phyloP scores from a whole-genome alignment of 2,113 vertebrate genomes.

The Pontoporia blainvillei region DNA sequence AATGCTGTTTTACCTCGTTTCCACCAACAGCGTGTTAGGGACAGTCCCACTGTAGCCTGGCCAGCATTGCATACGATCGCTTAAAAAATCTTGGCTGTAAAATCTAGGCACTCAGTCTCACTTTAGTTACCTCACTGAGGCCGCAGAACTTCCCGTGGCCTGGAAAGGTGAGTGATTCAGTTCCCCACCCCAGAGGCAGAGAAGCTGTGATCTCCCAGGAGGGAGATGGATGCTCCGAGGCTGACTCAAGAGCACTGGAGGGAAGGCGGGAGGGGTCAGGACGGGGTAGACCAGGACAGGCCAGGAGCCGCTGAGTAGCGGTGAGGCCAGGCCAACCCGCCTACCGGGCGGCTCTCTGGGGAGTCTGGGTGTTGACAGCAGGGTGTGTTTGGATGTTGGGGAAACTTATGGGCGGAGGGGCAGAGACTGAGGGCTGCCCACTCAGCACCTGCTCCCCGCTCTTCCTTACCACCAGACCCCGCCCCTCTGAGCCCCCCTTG shows the following conservation, averaged over 20 bases:
- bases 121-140: accelerated
- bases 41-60: accelerated
- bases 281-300: accelerated
- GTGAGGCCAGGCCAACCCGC: accelerated
- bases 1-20: too few relatives aligned
- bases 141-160: accelerated
- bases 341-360: not conserved
- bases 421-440: not conserved
- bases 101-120: not conserved
- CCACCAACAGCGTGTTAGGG: accelerated
- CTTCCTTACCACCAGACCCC: not conserved
- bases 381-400: accelerated
- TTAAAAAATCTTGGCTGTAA: not conserved
- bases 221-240: too few relatives aligned
- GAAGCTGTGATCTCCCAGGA: accelerated
- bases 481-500: accelerated
- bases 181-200: not conserved
- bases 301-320: accelerated
- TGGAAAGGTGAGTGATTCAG: too few relatives aligned
- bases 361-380: accelerated
- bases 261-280: accelerated
- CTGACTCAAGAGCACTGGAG: accelerated
- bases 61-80: accelerated
- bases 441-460: accelerated
- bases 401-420: accelerated